A percentile compares a stretch with the other conserved stretches of the same genome.
Evolutionary conservation across 2,113 vertebrate species (phyloP).

Genomic region (Tympanuchus pallidicinctus): DNA sequence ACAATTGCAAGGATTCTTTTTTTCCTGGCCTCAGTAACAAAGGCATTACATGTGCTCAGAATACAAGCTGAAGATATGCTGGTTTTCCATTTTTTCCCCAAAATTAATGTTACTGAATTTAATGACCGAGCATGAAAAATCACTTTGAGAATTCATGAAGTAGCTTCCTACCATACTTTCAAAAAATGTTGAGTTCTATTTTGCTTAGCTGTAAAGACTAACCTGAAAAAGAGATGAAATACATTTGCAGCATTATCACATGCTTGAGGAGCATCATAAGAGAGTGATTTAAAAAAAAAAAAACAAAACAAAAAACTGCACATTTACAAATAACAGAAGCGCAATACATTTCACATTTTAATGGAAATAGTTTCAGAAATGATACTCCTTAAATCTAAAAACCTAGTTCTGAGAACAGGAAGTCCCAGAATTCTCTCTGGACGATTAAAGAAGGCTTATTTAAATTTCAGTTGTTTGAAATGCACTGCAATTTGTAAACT

Average conservation of each 20-base stretch:
- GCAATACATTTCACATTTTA: background rate
- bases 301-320: background rate
- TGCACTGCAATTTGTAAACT: slow-evolving; percentile 20
- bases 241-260: background rate
- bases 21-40: background rate
- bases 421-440: background rate
- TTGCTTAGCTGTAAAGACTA: background rate
- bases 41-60: background rate
- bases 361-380: background rate
- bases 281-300: background rate
- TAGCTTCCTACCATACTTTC: background rate
- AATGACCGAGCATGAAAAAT: background rate
- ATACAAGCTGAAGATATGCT: slow-evolving; percentile 25
- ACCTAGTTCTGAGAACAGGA: background rate
- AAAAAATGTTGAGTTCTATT: background rate
- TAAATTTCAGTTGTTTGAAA: slow-evolving; percentile 40
- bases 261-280: background rate
- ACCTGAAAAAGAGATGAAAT: background rate
- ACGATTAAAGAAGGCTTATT: background rate
- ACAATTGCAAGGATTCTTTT: accelerated
- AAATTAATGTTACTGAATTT: background rate
- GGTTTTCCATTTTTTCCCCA: background rate
- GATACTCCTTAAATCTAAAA: background rate
- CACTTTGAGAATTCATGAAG: background rate
- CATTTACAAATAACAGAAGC: slow-evolving; percentile 21